These are phyloP conservation scores for Aphis gossypii DNA, from an alignment of 1,140 invertebrate genomes.

Conservation along the genomic window DNA sequence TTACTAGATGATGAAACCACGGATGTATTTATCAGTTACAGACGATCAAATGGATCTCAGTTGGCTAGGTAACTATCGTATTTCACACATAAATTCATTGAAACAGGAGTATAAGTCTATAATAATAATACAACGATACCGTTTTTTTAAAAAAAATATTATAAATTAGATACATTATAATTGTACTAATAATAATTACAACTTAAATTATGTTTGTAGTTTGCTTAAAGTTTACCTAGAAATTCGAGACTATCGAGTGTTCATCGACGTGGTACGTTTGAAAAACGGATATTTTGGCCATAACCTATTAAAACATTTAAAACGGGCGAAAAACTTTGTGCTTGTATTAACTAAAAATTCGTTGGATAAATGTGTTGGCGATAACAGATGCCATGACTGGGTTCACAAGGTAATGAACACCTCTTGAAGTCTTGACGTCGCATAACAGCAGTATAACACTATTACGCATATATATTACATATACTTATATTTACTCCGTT, in stretches of 20 bases:
- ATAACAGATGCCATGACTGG: conserved; percentile 97
- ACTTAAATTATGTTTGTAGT: conserved; percentile 65
- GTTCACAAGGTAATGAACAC: conserved; percentile 84
- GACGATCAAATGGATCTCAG: conserved; percentile 97
- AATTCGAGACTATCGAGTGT: conserved; percentile 90
- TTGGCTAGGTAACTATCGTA: conserved; percentile 74
- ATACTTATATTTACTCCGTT: neutral
- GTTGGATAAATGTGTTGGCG: conserved; percentile 90
- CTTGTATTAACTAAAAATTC: conserved; percentile 94
- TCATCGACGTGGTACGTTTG: conserved; percentile 93
- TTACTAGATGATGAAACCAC: conserved; percentile 75
- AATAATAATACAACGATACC: neutral
- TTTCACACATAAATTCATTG: neutral
- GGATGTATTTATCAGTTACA: conserved; percentile 98
- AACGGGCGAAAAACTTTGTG: conserved; percentile 95
- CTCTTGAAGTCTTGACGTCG: neutral
- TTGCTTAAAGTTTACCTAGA: conserved; percentile 93
- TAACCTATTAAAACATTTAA: conserved; percentile 94
- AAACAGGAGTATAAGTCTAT: neutral
- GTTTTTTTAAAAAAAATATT: neutral
- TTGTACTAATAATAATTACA: neutral
- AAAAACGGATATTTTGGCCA: conserved; percentile 99
- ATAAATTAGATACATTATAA: no score
- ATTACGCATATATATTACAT: neutral
- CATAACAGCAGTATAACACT: neutral